These are phyloP conservation scores for Acronicta aceris DNA, from an alignment of 2,888 invertebrate genomes.

Conservation along the genomic window DNA sequence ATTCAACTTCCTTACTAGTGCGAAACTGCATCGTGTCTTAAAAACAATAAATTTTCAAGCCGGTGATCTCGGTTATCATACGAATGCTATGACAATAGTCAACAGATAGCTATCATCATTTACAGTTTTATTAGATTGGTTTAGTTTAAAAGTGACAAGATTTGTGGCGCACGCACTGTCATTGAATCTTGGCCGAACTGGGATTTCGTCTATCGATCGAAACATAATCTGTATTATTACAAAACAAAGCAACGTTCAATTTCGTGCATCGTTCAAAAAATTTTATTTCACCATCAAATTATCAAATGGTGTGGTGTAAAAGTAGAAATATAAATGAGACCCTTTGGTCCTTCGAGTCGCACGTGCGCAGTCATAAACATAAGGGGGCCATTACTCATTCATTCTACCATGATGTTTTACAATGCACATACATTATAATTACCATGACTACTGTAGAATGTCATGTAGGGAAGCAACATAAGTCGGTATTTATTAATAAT, in stretches of 20 bases:
- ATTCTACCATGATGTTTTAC: background rate
- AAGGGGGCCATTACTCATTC: background rate
- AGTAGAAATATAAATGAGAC: background rate
- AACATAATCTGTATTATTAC: slow-evolving; percentile 4
- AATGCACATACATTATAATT: slow-evolving; percentile 1
- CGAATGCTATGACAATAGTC: too few relatives aligned
- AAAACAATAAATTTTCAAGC: too few relatives aligned
- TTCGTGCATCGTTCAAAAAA: background rate
- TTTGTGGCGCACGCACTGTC: background rate
- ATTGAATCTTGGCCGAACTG: slow-evolving; percentile 4
- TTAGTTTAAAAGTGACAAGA: background rate
- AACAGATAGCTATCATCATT: too few relatives aligned
- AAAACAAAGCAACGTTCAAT: background rate
- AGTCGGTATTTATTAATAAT: too few relatives aligned
- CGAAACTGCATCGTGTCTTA: too few relatives aligned
- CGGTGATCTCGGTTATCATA: too few relatives aligned
- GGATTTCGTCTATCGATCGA: slow-evolving; percentile 22
- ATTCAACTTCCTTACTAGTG: too few relatives aligned
- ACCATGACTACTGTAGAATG: background rate
- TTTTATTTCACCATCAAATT: background rate
- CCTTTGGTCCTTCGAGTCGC: background rate
- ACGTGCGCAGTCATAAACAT: background rate
- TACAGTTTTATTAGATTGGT: background rate
- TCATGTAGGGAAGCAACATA: too few relatives aligned
- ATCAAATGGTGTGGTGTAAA: background rate